Evolutionary conservation across 2,797 vertebrate genomes (phyloP).

Genomic region (Hemibagrus guttatus): DNA sequence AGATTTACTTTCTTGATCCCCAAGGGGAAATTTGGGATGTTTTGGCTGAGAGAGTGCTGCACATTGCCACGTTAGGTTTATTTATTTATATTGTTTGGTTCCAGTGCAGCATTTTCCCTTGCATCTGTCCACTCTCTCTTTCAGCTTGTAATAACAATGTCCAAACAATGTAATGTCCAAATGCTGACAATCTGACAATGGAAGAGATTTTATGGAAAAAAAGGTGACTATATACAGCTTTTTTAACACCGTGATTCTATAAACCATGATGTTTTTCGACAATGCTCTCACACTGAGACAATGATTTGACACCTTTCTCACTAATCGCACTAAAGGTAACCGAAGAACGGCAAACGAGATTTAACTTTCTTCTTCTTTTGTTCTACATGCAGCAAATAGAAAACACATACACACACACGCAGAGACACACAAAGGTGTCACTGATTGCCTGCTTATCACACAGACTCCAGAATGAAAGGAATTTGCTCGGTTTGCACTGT

Average conservation of each 20-base stretch:
- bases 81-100: background rate
- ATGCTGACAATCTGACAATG: too few species aligned
- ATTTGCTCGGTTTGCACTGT: slow-evolving; percentile 29
- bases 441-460: slow-evolving; percentile 36
- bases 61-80: background rate
- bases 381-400: background rate
- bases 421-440: background rate
- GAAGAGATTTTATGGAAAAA: too few species aligned
- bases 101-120: background rate
- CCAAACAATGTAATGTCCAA: too few species aligned
- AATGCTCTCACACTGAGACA: too few species aligned
- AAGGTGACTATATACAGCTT: too few species aligned
- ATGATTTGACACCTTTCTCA: background rate
- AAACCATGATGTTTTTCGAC: too few species aligned
- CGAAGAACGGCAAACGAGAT: background rate
- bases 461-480: slow-evolving; percentile 42
- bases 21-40: background rate
- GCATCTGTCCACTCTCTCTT: background rate
- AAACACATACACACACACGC: slow-evolving; percentile 16
- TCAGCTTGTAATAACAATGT: background rate
- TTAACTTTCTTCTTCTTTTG: background rate
- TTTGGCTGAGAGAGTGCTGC: background rate
- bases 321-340: background rate
- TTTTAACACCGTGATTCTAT: background rate
- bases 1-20: background rate